Evolutionary conservation across 2,113 vertebrate species (phyloP), one percentile per base, ranked within the genome.

Genomic region (Meleagris gallopavo): DNA sequence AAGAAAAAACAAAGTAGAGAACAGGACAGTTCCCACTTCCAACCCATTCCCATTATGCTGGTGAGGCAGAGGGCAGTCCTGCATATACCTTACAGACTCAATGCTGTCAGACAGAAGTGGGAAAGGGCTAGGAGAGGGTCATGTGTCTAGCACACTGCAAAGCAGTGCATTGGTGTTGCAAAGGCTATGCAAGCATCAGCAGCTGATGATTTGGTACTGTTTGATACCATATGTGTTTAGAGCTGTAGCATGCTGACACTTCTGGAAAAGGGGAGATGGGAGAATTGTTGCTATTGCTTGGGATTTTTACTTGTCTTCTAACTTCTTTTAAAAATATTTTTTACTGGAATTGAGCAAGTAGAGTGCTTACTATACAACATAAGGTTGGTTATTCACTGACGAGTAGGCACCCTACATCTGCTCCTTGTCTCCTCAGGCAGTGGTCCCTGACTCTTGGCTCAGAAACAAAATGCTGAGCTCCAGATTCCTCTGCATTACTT

Each of bases 391-490:
- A 87, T 62, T 91, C 96, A 89, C 50, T 77, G 57, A 88, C 64
- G 77, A 94, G 50, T 2, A 93, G 85, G 82, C 91, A 83, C 16
- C 40, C 27, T 71, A 80, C 84, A 94, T 94, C 89, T 96, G 94
- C 60, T 95, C 81, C 80, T 82, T 91, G 94, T 97, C 90, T 88
- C 93, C 83, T 88, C 88, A 88, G 93, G 95, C 94, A 88, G 65
- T 64, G 73, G 90, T 88, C 94, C 38, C 72, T 74, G 85, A 83
- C 40, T 96, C 76, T 86, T 92, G 88, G 90, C 90, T 94, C 22
- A 1, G 46, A 90, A 38, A 74, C 30, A 76, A 74, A 19, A 57
- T 46, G 29, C 38, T 88, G 76, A 95, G 55, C 69, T 93, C 32
- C 69, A 94, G 79, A 92, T 84, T 90, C 80, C 61, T 83, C 57